Base-by-base conservation (phyloP, 2,888 invertebrate species). In the Eupithecia subumbrata region DNA sequence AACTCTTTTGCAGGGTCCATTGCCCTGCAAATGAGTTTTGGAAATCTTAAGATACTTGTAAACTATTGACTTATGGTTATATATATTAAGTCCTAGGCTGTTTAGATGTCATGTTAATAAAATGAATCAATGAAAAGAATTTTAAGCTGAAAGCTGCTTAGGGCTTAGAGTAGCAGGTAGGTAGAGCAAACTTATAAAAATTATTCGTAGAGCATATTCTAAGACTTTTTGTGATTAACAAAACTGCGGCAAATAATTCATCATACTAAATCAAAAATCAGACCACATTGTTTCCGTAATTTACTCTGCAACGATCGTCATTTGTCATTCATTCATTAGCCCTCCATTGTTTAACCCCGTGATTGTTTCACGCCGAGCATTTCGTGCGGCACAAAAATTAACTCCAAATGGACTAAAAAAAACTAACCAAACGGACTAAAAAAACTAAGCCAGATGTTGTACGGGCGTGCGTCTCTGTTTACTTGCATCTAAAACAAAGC, bases 401-500 rank as follows among this genome's bases (percentile, higher is more conserved):
- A 80, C 77, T 82, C 81, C 81, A 78, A 87, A 86, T 90, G 88
- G 89, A 91, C n/a, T n/a, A n/a, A n/a, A n/a, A 76, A 83, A 82
- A 86, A 89, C 89, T 78, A 83, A 80, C 77, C 81, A 78, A 87
- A 86, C 90, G 88, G 89, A 91, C 84, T 87, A 92, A 93, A 94
- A 94, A 93, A 94, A 92, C 89, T 88, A 88, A 76, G 87, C 91
- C 94, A 94, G 93, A 94, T 94, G 94, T 93, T 81, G 90, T 84
- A 82, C 87, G 87, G 84, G 88, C 86, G 90, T 91, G 91, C 91
- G 92, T 91, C 69, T 72, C 68, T 92, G 92, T 92, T 93, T 91
- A 91, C 92, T 90, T 93, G 90, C 94, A 92, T 92, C 92, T 92
- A 86, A 90, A 91, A 94, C 93, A 94, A 93, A 90, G 92, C 90